These are phyloP conservation scores for Rhynchotus rufescens DNA, from an alignment of 2,797 vertebrate genomes.

Conservation along the genomic window DNA sequence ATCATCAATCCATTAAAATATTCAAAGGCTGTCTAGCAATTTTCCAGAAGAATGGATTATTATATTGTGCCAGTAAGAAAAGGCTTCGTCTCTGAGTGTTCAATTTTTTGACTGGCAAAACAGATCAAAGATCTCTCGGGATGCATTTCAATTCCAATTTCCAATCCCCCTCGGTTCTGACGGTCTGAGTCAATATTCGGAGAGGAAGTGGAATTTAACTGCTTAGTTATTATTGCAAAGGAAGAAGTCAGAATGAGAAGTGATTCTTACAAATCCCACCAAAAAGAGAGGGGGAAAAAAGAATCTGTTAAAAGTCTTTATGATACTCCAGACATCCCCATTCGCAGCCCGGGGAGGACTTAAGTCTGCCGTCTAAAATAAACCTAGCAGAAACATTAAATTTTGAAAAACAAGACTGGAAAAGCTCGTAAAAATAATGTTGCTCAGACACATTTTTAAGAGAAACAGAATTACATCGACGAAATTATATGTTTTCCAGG, in stretches of 20 bases:
- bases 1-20: constrained; percentile 32
- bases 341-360: background rate
- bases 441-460: constrained; percentile 67
- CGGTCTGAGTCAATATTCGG: constrained; percentile 56
- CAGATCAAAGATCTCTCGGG: constrained; percentile 35
- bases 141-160: constrained; percentile 44
- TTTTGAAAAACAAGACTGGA: constrained; percentile 70
- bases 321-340: constrained; percentile 16
- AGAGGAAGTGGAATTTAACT: constrained; percentile 63
- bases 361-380: constrained; percentile 52
- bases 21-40: background rate
- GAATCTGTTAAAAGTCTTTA: background rate
- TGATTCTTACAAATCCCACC: constrained; percentile 49
- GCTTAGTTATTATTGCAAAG: constrained; percentile 18
- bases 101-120: constrained; percentile 26
- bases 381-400: constrained; percentile 57
- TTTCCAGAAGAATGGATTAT: constrained; percentile 31
- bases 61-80: constrained; percentile 33
- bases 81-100: background rate
- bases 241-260: constrained; percentile 67
- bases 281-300: background rate
- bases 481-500: constrained; percentile 75
- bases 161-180: constrained; percentile 18
- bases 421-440: constrained; percentile 73
- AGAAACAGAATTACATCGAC: constrained; percentile 67